Conservation (phyloP, 2,797 vertebrate species). For the Thaleichthys pacificus region DNA sequence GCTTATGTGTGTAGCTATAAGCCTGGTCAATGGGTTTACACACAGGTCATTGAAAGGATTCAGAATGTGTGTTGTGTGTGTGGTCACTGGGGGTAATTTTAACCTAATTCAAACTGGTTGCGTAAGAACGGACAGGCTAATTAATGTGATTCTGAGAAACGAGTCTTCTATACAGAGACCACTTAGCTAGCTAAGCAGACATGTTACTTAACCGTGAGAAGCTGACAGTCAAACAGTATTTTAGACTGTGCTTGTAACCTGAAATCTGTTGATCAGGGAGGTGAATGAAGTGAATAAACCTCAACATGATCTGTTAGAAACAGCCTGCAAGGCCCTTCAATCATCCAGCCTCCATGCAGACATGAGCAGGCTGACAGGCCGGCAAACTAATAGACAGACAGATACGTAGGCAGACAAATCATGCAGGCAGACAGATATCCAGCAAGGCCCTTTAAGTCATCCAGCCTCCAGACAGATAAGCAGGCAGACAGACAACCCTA, state of each 20-base stretch:
- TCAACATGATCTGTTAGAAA: not conserved
- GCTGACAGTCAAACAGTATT: too few relatives aligned
- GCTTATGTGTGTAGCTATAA: conserved; percentile 45
- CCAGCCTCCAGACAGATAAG: not conserved
- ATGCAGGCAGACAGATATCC: not conserved
- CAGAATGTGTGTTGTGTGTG: not conserved
- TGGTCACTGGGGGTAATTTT: not conserved
- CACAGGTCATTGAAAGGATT: conserved; percentile 28
- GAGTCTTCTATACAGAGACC: too few relatives aligned
- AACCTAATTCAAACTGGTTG: not conserved
- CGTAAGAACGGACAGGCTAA: not conserved
- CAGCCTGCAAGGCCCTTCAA: not conserved
- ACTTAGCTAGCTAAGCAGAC: too few relatives aligned
- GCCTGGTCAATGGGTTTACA: conserved; percentile 29
- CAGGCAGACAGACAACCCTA: not conserved
- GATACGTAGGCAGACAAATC: not conserved
- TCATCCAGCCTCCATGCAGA: not conserved
- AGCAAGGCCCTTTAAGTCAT: too few relatives aligned
- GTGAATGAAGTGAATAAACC: too few relatives aligned
- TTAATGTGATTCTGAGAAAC: not conserved
- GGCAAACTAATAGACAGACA: not conserved
- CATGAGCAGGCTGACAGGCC: not conserved
- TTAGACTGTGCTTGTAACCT: too few relatives aligned
- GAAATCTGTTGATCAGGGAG: too few relatives aligned
- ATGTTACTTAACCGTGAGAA: too few relatives aligned